Conservation (phyloP, 2,888 invertebrate species). For the Apodemia mormo region DNA sequence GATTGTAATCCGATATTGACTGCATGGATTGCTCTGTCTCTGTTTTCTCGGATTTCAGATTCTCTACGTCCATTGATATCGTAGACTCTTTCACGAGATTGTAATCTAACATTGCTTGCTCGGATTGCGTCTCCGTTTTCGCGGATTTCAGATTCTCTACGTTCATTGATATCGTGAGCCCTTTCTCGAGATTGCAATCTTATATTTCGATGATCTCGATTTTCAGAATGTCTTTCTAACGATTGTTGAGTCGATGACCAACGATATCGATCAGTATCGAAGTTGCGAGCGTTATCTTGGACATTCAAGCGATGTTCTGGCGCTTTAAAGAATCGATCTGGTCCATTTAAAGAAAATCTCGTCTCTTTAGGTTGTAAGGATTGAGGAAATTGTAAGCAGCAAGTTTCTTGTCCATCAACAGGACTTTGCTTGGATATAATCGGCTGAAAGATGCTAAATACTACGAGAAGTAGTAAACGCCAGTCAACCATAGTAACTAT, state of each 20-base stretch:
- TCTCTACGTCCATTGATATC: no score
- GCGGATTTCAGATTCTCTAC: neutral
- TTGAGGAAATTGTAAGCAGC: conserved; percentile 49
- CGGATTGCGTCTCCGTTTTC: neutral
- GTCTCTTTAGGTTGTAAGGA: conserved; percentile 43
- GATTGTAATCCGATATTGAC: neutral
- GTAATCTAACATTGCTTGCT: neutral
- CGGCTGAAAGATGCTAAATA: conserved; percentile 65
- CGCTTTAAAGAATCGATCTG: conserved; percentile 13
- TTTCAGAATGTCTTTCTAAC: neutral
- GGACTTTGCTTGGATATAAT: conserved; percentile 58
- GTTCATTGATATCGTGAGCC: no score
- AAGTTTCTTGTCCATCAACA: conserved; percentile 68
- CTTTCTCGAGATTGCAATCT: no score
- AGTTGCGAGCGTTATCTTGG: conserved; percentile 8
- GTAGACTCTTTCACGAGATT: no score
- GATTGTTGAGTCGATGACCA: neutral
- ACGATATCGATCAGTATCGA: conserved; percentile 17
- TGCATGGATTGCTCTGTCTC: neutral
- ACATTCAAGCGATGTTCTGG: conserved; percentile 18
- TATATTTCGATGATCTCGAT: conserved; percentile 1
- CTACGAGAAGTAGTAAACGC: conserved; percentile 70
- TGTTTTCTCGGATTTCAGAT: neutral
- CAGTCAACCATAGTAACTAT: conserved; percentile 78
- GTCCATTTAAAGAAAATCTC: conserved; percentile 39